Percentiles rank a stretch among this genome's conserved stretches.
Conservation (phyloP, 1,140 invertebrate species). For the Drosophila azteca region DNA sequence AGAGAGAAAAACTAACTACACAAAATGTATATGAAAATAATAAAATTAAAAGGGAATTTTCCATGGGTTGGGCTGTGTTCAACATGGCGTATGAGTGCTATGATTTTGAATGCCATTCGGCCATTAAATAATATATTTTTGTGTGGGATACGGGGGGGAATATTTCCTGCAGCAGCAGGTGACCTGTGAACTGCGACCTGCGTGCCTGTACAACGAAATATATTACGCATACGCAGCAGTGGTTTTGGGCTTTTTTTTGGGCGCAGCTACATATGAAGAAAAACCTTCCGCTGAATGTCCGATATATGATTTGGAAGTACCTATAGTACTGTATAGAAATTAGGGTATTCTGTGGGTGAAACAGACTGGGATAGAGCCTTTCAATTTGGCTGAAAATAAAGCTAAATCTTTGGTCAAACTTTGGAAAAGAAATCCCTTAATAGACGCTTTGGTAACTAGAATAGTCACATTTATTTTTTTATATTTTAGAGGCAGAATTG, state of each 20-base stretch:
- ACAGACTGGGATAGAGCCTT: no score
- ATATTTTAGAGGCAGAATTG: no score
- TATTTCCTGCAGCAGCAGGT: conserved; percentile 38
- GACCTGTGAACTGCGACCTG: conserved; percentile 32
- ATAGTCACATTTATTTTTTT: no score
- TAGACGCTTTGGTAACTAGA: no score
- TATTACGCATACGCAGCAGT: conserved; percentile 65
- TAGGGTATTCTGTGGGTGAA: background rate
- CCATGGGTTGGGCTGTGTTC: conserved; percentile 42
- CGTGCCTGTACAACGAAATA: conserved; percentile 51
- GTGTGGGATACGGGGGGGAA: background rate
- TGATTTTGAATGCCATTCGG: conserved; percentile 70
- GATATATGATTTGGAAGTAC: conserved; percentile 57
- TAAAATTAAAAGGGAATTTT: conserved; percentile 67
- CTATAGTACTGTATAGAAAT: conserved; percentile 39
- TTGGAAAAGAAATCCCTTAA: no score
- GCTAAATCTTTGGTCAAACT: no score
- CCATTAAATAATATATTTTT: conserved; percentile 56
- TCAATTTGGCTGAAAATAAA: no score
- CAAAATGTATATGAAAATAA: conserved; percentile 75
- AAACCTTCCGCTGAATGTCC: conserved; percentile 40
- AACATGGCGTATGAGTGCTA: conserved; percentile 62
- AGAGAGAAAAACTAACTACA: conserved; percentile 34
- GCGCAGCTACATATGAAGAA: conserved; percentile 51
- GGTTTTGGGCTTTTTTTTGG: conserved; percentile 34